These are phyloP conservation scores for Pterocles orientalis DNA, from an alignment of 2,113 vertebrate species.

Conservation along the genomic window DNA sequence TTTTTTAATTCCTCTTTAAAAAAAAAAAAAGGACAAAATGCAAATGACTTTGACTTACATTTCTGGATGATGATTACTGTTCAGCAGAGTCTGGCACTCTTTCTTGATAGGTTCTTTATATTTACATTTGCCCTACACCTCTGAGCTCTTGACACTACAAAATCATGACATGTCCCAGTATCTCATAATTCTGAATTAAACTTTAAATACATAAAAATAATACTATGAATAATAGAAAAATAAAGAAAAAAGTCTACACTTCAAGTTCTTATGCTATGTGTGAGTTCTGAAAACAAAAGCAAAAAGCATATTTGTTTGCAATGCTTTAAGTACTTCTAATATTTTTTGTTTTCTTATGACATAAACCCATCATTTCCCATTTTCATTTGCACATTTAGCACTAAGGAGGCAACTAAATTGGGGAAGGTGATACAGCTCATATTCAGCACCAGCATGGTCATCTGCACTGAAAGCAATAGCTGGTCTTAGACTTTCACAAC, in stretches of 20 bases:
- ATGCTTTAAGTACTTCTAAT: background rate
- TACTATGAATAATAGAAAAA: background rate
- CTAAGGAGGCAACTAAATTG: background rate
- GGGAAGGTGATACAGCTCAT: background rate
- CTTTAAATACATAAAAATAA: background rate
- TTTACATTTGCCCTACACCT: background rate
- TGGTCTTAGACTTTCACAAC: background rate
- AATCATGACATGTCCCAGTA: background rate
- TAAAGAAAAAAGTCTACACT: background rate
- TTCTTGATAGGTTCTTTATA: background rate
- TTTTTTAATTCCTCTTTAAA: too few species aligned
- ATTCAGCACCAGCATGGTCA: background rate
- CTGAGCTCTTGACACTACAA: background rate
- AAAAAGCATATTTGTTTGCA: background rate
- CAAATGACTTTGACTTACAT: background rate
- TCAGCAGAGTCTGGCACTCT: background rate
- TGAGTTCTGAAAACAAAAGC: background rate
- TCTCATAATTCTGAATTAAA: background rate
- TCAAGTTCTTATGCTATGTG: background rate
- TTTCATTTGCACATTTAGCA: background rate
- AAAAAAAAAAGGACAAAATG: background rate
- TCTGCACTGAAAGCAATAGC: background rate
- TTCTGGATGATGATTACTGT: background rate
- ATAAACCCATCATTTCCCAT: background rate
- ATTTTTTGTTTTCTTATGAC: background rate